Percentiles rank a stretch among this genome's conserved stretches.
Conservation (phyloP, 2,113 vertebrate species). For the Arothron firmamentum region DNA sequence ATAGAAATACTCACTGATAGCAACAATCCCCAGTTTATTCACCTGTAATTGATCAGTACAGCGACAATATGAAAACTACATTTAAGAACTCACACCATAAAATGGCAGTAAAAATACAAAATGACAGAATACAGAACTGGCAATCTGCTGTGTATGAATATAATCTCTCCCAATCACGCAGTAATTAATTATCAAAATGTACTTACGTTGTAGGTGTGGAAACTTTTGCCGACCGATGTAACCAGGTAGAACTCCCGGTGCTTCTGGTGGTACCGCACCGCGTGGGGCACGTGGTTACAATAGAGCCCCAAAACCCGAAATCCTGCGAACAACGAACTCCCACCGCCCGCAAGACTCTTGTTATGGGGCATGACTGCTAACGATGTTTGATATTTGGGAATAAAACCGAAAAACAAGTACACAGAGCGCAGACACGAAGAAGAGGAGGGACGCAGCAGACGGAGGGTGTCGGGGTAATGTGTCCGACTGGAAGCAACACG, state of each 20-base stretch:
- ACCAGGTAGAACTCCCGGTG: conserved; percentile 89
- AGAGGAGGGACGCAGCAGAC: neutral
- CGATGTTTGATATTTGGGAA: neutral
- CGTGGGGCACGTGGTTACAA: conserved; percentile 85
- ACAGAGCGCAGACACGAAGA: neutral
- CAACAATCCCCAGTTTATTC: conserved; percentile 87
- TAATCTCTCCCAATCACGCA: too few relatives aligned
- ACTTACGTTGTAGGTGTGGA: conserved; percentile 93
- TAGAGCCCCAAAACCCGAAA: conserved; percentile 88
- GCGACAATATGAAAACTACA: neutral
- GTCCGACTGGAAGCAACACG: conserved; percentile 28
- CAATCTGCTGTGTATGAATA: too few relatives aligned
- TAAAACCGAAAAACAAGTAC: neutral
- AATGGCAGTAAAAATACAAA: too few relatives aligned
- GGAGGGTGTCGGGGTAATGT: neutral
- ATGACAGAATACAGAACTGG: too few relatives aligned
- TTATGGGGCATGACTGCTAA: conserved; percentile 30
- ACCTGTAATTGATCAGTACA: conserved; percentile 72
- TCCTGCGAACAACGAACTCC: conserved; percentile 75
- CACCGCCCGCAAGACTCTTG: conserved; percentile 16
- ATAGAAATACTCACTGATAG: conserved; percentile 87
- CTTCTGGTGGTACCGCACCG: conserved; percentile 83
- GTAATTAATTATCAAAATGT: too few relatives aligned
- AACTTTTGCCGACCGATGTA: conserved; percentile 80
- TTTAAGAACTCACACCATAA: too few relatives aligned